Evolutionary conservation across 2,888 invertebrate genomes (phyloP).

Genomic region (Oscheius sp.): DNA sequence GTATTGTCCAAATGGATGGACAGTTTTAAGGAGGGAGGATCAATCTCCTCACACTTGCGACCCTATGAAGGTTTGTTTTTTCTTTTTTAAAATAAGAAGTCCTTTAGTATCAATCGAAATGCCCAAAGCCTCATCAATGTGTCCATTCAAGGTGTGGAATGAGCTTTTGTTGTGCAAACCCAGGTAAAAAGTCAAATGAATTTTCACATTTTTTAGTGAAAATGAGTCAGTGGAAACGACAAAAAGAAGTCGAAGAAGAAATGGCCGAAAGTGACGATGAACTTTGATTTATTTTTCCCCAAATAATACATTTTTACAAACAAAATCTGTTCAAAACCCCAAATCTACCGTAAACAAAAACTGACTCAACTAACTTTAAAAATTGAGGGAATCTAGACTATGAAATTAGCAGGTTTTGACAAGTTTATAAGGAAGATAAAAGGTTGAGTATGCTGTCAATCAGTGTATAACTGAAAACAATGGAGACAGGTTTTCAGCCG

Average conservation of each 20-base stretch:
- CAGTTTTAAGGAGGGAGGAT: constrained; percentile 52
- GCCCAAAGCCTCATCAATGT: constrained; percentile 61
- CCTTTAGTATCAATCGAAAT: constrained; percentile 42
- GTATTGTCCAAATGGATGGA: constrained; percentile 63
- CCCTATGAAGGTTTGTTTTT: constrained; percentile 40
- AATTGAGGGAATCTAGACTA: no score
- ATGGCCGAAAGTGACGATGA: constrained; percentile 16
- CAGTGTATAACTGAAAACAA: no score
- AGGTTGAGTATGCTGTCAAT: no score
- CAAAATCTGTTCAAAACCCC: no score
- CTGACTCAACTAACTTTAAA: no score
- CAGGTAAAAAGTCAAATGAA: constrained; percentile 38
- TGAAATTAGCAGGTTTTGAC: no score
- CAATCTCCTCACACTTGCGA: constrained; percentile 59
- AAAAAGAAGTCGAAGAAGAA: constrained; percentile 23
- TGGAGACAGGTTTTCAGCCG: no score
- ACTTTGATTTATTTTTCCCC: not conserved
- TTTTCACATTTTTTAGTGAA: constrained; percentile 4
- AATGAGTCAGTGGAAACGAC: constrained; percentile 12
- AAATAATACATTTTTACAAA: no score
- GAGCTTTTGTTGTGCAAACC: constrained; percentile 61
- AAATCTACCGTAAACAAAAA: no score
- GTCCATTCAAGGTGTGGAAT: constrained; percentile 63
- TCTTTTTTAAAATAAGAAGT: not conserved
- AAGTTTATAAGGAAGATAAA: no score